These are phyloP conservation scores for Lemur catta DNA, from an alignment of 2,797 vertebrate species.

Conservation along the genomic window DNA sequence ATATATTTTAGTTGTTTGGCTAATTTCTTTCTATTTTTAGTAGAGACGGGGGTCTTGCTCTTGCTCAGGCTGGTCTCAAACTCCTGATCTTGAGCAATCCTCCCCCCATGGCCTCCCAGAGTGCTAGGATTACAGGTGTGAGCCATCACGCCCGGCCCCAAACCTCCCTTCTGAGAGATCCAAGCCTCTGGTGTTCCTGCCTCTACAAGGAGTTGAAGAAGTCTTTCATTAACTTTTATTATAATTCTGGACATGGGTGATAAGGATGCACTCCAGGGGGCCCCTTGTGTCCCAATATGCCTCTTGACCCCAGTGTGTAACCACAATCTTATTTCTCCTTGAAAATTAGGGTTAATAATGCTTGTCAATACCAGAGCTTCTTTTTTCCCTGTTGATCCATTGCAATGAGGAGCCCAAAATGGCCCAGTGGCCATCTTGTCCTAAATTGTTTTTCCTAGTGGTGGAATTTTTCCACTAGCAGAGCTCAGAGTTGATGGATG, in stretches of 20 bases:
- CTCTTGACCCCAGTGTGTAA: neutral
- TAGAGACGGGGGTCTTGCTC: too few species aligned
- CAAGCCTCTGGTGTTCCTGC: neutral
- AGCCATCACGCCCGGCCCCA: neutral
- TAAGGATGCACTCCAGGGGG: neutral
- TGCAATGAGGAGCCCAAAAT: neutral
- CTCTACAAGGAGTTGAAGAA: neutral
- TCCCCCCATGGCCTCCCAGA: too few species aligned
- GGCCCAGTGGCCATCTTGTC: neutral
- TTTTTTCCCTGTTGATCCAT: neutral
- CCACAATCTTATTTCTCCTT: neutral
- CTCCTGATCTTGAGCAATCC: too few species aligned
- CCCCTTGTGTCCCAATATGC: neutral
- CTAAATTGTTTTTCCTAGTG: neutral
- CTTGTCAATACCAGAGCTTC: neutral
- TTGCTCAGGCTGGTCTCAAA: too few species aligned
- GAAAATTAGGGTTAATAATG: neutral
- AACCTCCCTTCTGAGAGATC: neutral
- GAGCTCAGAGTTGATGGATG: neutral
- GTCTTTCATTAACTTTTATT: neutral
- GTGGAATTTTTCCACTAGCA: neutral
- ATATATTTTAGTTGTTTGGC: too few species aligned
- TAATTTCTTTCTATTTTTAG: too few species aligned
- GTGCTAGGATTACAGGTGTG: too few species aligned
- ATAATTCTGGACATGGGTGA: too few species aligned